Evolutionary conservation across 2,888 invertebrate genomes (phyloP).

Genomic region (Microctonus brassicae): DNA sequence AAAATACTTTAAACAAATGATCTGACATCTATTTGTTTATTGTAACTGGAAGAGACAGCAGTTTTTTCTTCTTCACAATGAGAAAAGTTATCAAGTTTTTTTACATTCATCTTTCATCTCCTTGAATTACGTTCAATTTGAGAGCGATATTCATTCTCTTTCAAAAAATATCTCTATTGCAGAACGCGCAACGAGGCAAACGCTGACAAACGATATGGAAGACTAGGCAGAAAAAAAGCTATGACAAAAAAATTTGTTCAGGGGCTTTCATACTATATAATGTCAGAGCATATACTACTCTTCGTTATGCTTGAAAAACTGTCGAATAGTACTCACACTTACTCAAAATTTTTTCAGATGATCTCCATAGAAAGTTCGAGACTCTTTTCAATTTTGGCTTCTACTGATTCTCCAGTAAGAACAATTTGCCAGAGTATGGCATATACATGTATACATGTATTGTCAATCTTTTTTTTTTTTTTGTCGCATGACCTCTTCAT

Average conservation of each 20-base stretch:
- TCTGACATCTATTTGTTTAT: too few species aligned
- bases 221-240: not conserved
- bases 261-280: too few species aligned
- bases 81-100: not conserved
- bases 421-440: not conserved
- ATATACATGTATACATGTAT: not conserved
- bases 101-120: too few species aligned
- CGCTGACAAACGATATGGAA: not conserved
- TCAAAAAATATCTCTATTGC: not conserved
- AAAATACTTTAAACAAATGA: not conserved
- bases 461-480: not conserved
- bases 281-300: too few species aligned
- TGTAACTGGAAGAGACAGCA: not conserved
- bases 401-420: not conserved
- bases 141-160: not conserved
- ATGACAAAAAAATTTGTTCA: not conserved
- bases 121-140: not conserved
- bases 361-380: not conserved
- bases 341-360: not conserved
- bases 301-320: not conserved
- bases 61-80: not conserved
- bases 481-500: too few species aligned
- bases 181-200: not conserved
- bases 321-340: not conserved
- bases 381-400: not conserved